Evolutionary conservation across 2,888 invertebrate genomes (phyloP).

Genomic region (Linnaemya vulpina): DNA sequence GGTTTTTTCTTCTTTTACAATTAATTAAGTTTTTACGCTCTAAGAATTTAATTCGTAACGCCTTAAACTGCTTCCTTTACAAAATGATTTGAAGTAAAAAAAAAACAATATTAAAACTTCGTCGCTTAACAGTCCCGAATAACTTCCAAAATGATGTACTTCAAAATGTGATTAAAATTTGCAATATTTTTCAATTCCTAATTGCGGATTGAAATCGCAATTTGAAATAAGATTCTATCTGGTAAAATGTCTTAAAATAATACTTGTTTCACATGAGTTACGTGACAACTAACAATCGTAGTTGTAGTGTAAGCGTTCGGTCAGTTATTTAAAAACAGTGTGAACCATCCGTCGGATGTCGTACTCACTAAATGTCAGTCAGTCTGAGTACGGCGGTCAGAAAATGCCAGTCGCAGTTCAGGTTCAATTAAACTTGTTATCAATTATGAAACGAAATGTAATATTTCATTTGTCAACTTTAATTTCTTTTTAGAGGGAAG

Average conservation of each 20-base stretch:
- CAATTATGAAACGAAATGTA: conserved; percentile 40
- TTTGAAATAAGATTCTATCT: conserved; percentile 11
- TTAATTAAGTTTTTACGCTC: conserved; percentile 72
- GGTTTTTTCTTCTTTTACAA: conserved; percentile 68
- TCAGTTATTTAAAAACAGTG: conserved; percentile 39
- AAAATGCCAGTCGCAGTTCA: conserved; percentile 46
- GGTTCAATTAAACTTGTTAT: conserved; percentile 60
- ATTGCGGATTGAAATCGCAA: conserved; percentile 10
- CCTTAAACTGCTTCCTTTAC: conserved; percentile 33
- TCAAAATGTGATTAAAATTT: neutral
- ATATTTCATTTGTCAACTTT: conserved; percentile 69
- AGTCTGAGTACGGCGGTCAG: neutral
- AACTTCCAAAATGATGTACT: neutral
- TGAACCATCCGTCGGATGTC: conserved; percentile 12
- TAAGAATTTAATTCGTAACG: conserved; percentile 65
- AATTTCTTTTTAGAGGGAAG: conserved; percentile 3
- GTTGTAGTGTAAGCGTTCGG: neutral
- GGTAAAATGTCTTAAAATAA: conserved; percentile 29
- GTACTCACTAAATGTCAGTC: neutral
- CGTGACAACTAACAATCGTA: conserved; percentile 32
- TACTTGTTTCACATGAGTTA: conserved; percentile 39
- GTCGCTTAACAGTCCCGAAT: conserved; percentile 17
- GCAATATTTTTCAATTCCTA: conserved; percentile 12
- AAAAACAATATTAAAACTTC: conserved; percentile 24
- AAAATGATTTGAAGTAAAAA: conserved; percentile 42